Conservation (phyloP, 1,140 invertebrate genomes). For the Camponotus floridanus region DNA sequence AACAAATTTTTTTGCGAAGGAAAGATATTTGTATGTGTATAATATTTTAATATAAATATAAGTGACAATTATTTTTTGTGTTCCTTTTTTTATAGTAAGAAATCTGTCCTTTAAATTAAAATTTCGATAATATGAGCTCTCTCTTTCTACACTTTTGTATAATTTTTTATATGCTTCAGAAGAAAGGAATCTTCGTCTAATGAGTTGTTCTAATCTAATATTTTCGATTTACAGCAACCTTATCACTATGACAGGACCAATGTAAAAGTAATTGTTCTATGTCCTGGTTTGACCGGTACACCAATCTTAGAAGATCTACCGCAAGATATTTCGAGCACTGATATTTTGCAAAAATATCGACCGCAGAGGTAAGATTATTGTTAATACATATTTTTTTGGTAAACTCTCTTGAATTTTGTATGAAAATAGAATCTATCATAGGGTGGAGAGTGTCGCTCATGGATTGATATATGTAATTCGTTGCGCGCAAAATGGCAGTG, state of each 20-base stretch:
- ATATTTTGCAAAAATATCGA: conserved; percentile 61
- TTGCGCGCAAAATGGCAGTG: conserved; percentile 85
- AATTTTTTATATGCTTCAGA: background rate
- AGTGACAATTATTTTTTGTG: background rate
- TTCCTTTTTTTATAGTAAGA: background rate
- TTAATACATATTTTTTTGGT: background rate
- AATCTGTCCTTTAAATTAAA: background rate
- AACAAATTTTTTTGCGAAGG: background rate
- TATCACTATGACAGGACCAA: conserved; percentile 84
- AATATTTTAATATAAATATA: background rate
- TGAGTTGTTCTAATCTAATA: background rate
- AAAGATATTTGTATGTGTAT: background rate
- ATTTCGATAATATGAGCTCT: conserved; percentile 3
- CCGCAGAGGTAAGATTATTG: conserved; percentile 69
- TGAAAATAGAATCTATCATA: conserved; percentile 71
- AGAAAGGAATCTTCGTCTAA: background rate
- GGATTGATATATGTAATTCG: conserved; percentile 85
- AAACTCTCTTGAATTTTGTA: background rate
- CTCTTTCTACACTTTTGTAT: background rate
- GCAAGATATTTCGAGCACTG: conserved; percentile 42
- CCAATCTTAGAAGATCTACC: conserved; percentile 71
- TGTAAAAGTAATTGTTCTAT: conserved; percentile 84
- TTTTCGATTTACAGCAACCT: conserved; percentile 77
- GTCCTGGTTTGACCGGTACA: conserved; percentile 82
- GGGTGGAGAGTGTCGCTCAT: conserved; percentile 84